A percentile compares a stretch with the other conserved stretches of the same genome.
phyloP scores from a whole-genome alignment of 1,140 invertebrate species.

The Nymphalis io region DNA sequence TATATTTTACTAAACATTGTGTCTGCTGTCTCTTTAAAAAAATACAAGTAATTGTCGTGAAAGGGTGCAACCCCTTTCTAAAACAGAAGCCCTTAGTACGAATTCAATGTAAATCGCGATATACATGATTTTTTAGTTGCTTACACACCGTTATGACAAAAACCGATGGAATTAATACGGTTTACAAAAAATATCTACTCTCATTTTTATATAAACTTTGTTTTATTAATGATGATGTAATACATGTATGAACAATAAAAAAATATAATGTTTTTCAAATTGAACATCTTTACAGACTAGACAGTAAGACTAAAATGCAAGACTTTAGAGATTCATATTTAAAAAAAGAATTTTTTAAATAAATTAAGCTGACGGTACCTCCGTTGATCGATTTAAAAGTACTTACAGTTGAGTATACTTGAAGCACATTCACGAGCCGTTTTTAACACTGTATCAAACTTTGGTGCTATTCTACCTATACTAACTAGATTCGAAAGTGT shows the following conservation, averaged over 20 bases:
- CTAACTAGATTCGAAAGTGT: neutral
- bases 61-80: conserved; percentile 15
- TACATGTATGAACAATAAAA: no score
- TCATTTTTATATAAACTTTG: neutral
- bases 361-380: conserved; percentile 20
- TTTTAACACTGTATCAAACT: conserved; percentile 14
- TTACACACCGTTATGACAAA: conserved; percentile 13
- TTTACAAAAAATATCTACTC: conserved; percentile 7
- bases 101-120: conserved; percentile 18
- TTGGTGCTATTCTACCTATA: neutral
- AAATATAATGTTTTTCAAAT: no score
- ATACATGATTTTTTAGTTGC: conserved; percentile 30
- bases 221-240: no score
- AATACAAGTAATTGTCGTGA: conserved; percentile 8
- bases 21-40: no score
- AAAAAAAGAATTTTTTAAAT: no score
- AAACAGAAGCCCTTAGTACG: conserved; percentile 22
- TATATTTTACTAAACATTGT: no score
- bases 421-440: conserved; percentile 17
- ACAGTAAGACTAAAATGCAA: no score
- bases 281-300: no score
- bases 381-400: conserved; percentile 32
- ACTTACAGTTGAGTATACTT: conserved; percentile 27
- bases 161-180: conserved; percentile 6
- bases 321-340: no score